Percentiles rank a stretch among this genome's conserved stretches.
phyloP scores from a whole-genome alignment of 2,888 invertebrate genomes.

The Cacoxenus indagator region DNA sequence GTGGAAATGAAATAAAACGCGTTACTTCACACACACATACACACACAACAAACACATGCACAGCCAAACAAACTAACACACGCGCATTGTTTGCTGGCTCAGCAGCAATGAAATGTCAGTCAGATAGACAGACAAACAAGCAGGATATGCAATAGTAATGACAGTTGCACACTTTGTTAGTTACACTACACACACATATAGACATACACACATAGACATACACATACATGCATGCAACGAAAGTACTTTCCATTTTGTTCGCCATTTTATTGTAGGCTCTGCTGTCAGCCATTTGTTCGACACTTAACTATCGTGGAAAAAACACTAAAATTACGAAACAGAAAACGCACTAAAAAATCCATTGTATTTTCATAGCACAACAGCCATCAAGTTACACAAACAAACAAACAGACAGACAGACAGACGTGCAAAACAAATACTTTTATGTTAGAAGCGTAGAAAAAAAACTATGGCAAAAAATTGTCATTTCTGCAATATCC shows the following conservation, averaged over 20 bases:
- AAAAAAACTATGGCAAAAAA: constrained; percentile 3
- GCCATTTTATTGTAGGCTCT: constrained; percentile 18
- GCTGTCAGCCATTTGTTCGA: constrained; percentile 21
- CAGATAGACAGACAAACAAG: background rate
- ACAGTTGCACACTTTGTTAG: constrained; percentile 13
- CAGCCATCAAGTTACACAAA: constrained; percentile 4
- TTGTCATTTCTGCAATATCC: constrained; percentile 15
- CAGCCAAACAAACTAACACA: background rate
- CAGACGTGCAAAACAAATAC: background rate
- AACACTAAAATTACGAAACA: background rate
- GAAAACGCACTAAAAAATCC: background rate
- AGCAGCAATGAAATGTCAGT: constrained; percentile 18
- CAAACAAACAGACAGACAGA: background rate
- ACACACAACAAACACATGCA: background rate
- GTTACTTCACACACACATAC: background rate
- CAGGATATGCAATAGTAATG: constrained; percentile 20
- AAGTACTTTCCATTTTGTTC: constrained; percentile 2
- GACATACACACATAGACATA: background rate
- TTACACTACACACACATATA: background rate
- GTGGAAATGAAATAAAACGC: background rate
- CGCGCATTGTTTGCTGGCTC: constrained; percentile 7
- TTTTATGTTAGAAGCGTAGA: constrained; percentile 2
- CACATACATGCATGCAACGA: background rate
- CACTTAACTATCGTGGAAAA: constrained; percentile 18
- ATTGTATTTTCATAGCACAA: constrained; percentile 9